These are phyloP conservation scores for Hypotaenidia philippensis DNA, from an alignment of 2,797 vertebrate species.

Conservation along the genomic window DNA sequence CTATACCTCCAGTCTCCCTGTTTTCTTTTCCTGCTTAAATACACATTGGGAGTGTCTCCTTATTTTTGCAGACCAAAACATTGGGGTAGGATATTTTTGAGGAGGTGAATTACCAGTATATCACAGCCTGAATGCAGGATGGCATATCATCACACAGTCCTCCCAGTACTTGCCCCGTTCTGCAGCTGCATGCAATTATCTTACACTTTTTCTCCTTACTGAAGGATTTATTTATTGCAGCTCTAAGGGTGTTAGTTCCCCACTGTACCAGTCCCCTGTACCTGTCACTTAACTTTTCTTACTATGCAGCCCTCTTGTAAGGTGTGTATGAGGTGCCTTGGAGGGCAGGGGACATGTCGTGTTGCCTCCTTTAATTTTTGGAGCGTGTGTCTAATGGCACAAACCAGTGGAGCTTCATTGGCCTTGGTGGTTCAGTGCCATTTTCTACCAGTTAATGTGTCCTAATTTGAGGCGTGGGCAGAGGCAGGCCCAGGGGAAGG, in stretches of 20 bases:
- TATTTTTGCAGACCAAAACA: not conserved
- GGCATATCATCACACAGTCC: not conserved
- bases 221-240: not conserved
- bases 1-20: not conserved
- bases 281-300: not conserved
- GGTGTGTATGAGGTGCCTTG: not conserved
- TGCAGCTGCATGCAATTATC: not conserved
- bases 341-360: accelerated
- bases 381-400: not conserved
- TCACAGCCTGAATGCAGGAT: not conserved
- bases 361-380: not conserved
- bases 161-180: not conserved
- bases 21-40: not conserved
- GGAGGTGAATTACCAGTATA: not conserved
- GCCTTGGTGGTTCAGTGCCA: not conserved
- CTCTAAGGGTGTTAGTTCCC: not conserved
- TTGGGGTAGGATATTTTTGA: not conserved
- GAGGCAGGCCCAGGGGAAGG: not conserved
- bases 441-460: not conserved
- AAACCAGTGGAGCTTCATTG: not conserved
- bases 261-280: not conserved
- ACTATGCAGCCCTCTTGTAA: not conserved
- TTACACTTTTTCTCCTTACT: not conserved
- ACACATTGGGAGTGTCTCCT: not conserved
- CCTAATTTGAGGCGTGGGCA: not conserved